Conservation (phyloP, 2,113 vertebrate genomes). For the Microcebus griseorufus region DNA sequence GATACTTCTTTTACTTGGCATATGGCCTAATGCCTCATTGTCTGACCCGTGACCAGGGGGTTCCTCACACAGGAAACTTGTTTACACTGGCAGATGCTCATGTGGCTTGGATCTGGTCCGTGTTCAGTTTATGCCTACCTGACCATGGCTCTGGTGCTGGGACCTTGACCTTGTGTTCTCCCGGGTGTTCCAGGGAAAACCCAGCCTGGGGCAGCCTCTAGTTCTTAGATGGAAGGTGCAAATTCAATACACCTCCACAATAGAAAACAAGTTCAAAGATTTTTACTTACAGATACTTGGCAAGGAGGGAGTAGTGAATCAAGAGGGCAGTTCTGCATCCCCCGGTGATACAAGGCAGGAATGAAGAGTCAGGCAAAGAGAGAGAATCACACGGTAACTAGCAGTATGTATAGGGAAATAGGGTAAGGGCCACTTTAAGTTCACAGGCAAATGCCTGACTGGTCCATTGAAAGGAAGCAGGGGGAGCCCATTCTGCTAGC, state of each 20-base stretch:
- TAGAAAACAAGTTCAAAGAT: background rate
- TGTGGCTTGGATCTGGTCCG: background rate
- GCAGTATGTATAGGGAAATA: background rate
- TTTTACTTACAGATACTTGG: background rate
- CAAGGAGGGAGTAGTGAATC: background rate
- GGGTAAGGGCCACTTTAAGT: background rate
- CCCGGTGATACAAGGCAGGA: background rate
- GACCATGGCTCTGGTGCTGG: background rate
- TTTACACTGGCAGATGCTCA: background rate
- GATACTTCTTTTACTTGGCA: background rate
- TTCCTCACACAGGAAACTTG: background rate
- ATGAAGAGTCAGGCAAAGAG: background rate
- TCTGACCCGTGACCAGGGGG: background rate
- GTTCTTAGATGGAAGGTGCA: background rate
- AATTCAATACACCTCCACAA: background rate
- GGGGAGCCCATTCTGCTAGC: background rate
- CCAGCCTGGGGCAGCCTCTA: background rate
- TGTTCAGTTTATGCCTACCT: background rate
- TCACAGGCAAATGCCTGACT: background rate
- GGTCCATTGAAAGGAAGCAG: background rate
- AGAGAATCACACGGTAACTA: background rate
- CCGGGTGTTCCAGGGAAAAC: background rate
- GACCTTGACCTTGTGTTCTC: background rate
- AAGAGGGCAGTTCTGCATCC: background rate
- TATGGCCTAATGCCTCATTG: background rate